These are phyloP conservation scores for Paradisaea rubra DNA, from an alignment of 2,113 vertebrate genomes.

Conservation along the genomic window DNA sequence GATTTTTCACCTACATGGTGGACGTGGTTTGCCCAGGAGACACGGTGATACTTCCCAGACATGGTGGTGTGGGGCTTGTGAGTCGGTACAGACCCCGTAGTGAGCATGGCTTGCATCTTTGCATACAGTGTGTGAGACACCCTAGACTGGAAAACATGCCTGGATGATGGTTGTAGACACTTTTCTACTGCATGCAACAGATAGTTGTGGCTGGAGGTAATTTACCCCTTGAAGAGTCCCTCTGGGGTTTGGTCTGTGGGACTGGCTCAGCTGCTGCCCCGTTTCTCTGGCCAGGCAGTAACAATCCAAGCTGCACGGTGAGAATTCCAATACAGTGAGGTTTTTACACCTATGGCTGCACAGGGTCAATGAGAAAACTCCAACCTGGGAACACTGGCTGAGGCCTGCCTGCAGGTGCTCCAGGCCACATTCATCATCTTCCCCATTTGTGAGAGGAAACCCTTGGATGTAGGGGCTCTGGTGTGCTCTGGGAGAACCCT, in stretches of 20 bases:
- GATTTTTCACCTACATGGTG: neutral
- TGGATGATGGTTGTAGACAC: neutral
- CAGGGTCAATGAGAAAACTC: neutral
- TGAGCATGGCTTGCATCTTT: neutral
- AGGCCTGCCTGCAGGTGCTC: neutral
- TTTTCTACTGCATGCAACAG: constrained; percentile 30
- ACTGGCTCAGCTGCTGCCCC: neutral
- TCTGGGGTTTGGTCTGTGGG: neutral
- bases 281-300: neutral
- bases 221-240: neutral
- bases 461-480: neutral
- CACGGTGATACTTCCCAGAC: neutral
- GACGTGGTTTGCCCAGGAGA: neutral
- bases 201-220: neutral
- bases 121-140: neutral
- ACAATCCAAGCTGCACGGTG: neutral
- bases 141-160: neutral
- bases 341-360: neutral
- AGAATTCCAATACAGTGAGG: neutral
- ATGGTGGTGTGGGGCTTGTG: neutral
- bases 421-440: neutral
- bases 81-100: neutral
- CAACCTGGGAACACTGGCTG: neutral
- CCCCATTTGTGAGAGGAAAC: neutral
- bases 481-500: neutral